Evolutionary conservation across 2,113 vertebrate genomes (phyloP), one percentile per base, ranked within the genome.

Genomic region (Apteryx mantelli): DNA sequence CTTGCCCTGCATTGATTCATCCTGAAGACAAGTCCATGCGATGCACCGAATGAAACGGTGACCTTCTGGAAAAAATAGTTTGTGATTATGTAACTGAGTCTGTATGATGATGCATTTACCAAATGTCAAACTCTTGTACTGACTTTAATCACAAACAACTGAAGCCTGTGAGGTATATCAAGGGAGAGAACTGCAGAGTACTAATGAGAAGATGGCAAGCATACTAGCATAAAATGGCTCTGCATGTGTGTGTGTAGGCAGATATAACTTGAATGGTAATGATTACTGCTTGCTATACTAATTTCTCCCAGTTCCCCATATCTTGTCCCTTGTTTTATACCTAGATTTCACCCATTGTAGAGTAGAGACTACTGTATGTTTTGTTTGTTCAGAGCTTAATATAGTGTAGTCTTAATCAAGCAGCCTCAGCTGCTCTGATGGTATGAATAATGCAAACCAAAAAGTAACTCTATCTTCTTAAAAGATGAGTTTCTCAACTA

Each of bases 171-270:
- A 74, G 63, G 19, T 82, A 9, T 82, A 40, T 73, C 78, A 42
- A 18, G 19, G 40, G 55, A 70, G 50, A 52, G 20, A 69, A 20
- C 61, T 76, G 13, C 8, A 24, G 65, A 50, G 26, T 46, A 30
- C 22, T 91, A 26, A 44, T 7, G 13, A 63, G 30, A 4, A 58
- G 26, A 4, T 34, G 16, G 30, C 0, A 0, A 65, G 22, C 13
- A 4, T 24, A 36, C 10, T 66, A 40, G 6, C 26, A 26, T 73
- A 21, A 82, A 70, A 68, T 46, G 24, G 32, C 36, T 91, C n/a
- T 63, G 74, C 2, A 1, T 18, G 0, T 16, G 28, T 84, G 84
- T 82, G 48, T 76, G 38, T 52, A 38, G 71, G 61, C 42, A 71
- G 34, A 25, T 25, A 32, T 3, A 64, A 19, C 25, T 61, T 53